Base-by-base conservation (phyloP, 2,113 vertebrate species). In the Corythoichthys intestinalis region DNA sequence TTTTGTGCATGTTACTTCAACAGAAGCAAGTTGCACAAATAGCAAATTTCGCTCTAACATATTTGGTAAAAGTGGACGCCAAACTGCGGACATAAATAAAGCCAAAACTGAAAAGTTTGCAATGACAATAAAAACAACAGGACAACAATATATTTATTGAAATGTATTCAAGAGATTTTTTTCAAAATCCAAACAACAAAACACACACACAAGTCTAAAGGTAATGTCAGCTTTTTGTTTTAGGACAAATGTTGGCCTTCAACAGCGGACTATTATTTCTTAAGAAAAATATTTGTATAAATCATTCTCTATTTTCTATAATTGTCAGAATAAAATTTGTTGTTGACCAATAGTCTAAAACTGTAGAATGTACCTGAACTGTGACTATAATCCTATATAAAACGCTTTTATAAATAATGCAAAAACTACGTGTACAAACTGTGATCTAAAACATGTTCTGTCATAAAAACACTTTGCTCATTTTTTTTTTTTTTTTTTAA, bases 331-430 rank as follows among this genome's bases (percentile, higher is more conserved):
- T 20, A 34, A 56, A 37, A 12, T 37, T 12, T 12, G 4, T 57
- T 56, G 54, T 34, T 56, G 28, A 11, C 11, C 54, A 34, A 28
- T 0, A 6, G 3, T 58, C 8, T 56, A 11, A 56, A 56, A 15
- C 35, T 58, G 28, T 56, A 56, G 4, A 58, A 37, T 57, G 4
- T 10, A 54, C 8, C 20, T 35, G 56, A 57, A 57, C 34, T 57
- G 56, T 56, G 52, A 9, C n/a, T 20, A 13, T 46, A 34, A 44
- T 68, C 14, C 41, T 7, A 63, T 44, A 71, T 49, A 41, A 69
- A 39, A 56, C 2, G 35, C 60, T 65, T 70, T 63, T 17, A 72
- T 65, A 73, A 80, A 76, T 65, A 73, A 75, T 71, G 5, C 37
- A 69, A 20, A 74, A 20, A 56, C 7, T 34, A 56, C 2, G 9